These are phyloP conservation scores for Liparis tanakae DNA, from an alignment of 2,797 vertebrate genomes.

Conservation along the genomic window DNA sequence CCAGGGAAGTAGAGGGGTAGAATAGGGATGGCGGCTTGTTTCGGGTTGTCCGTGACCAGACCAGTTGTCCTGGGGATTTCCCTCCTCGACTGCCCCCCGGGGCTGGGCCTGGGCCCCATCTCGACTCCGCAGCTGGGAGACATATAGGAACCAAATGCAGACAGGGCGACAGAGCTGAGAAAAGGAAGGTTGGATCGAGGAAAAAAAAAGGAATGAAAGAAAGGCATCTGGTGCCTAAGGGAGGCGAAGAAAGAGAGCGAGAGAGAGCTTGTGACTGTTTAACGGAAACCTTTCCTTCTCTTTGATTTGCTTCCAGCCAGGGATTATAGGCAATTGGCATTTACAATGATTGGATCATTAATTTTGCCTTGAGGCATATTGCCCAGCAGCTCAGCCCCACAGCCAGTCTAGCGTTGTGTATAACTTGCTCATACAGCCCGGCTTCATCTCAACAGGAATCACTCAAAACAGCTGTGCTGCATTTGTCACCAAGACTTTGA, in stretches of 20 bases:
- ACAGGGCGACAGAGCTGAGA: constrained; percentile 65
- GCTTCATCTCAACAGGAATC: constrained; percentile 38
- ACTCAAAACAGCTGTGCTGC: constrained; percentile 19
- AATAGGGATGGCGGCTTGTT: constrained; percentile 85
- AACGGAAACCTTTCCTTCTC: constrained; percentile 87
- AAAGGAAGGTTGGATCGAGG: constrained; percentile 73
- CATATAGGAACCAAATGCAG: constrained; percentile 73
- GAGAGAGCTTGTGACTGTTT: constrained; percentile 95
- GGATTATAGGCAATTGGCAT: constrained; percentile 87
- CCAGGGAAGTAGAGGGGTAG: constrained; percentile 87
- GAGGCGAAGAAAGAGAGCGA: constrained; percentile 67
- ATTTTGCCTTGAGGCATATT: constrained; percentile 71
- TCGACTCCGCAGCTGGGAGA: constrained; percentile 91
- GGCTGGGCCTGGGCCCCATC: constrained; percentile 77
- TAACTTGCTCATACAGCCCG: constrained; percentile 42
- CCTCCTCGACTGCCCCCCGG: constrained; percentile 72
- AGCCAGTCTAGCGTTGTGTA: constrained; percentile 56
- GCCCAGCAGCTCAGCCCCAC: constrained; percentile 58
- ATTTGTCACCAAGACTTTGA: constrained; percentile 25
- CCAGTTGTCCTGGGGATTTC: constrained; percentile 95
- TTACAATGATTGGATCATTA: constrained; percentile 84
- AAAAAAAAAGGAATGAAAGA: constrained; percentile 81
- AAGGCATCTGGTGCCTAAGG: constrained; percentile 95
- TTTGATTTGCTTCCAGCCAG: constrained; percentile 85
- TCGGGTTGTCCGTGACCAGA: constrained; percentile 96